Percentiles rank a stretch among this genome's conserved stretches.
These are phyloP conservation scores for Notamacropus eugenii DNA, from an alignment of 2,797 vertebrate genomes.

Conservation along the genomic window DNA sequence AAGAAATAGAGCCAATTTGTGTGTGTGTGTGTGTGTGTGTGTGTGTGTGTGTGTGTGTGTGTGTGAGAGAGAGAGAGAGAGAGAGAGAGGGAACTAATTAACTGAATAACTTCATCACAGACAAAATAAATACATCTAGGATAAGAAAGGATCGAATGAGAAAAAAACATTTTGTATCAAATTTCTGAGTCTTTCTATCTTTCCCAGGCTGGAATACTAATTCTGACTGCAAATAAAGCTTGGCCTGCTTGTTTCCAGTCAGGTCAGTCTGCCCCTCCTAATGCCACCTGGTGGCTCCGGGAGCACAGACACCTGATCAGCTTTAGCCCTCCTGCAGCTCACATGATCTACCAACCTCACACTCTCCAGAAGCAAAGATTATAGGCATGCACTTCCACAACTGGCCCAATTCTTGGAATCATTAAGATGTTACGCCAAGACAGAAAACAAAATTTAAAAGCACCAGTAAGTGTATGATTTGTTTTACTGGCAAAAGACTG, in stretches of 20 bases:
- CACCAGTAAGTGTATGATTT: not conserved
- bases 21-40: too few relatives aligned
- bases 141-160: not conserved
- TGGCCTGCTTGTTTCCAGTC: not conserved
- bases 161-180: not conserved
- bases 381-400: not conserved
- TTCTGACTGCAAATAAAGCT: not conserved
- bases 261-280: not conserved
- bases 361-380: not conserved
- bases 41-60: too few relatives aligned
- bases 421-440: not conserved
- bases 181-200: not conserved
- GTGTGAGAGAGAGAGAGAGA: too few relatives aligned
- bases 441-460: not conserved
- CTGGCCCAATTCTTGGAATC: not conserved
- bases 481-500: not conserved
- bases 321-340: not conserved
- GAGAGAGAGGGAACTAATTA: not conserved
- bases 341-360: not conserved
- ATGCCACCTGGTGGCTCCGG: not conserved
- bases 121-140: not conserved
- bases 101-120: not conserved
- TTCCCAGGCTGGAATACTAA: not conserved
- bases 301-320: not conserved
- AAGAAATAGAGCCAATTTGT: not conserved